Percentiles rank a stretch among this genome's conserved stretches.
Evolutionary conservation across 1,140 invertebrate species (phyloP).

Genomic region (Tetramorium alpestre): DNA sequence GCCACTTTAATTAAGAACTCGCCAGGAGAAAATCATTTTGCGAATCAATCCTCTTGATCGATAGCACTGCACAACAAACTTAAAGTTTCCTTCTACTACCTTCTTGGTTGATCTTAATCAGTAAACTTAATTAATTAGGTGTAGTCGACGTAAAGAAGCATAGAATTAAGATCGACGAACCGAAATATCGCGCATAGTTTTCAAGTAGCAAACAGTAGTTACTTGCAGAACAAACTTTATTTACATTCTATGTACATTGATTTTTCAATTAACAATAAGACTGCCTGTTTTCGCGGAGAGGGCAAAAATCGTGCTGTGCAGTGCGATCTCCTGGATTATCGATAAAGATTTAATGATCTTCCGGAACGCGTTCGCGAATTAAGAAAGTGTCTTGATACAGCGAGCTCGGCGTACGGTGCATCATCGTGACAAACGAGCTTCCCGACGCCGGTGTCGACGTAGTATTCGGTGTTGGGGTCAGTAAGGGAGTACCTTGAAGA

Average conservation of each 20-base stretch:
- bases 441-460: constrained; percentile 76
- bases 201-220: background rate
- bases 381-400: constrained; percentile 75
- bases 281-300: background rate
- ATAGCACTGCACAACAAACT: background rate
- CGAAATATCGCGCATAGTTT: background rate
- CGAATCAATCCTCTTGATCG: background rate
- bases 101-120: background rate
- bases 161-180: background rate
- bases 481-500: constrained; percentile 87
- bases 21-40: background rate
- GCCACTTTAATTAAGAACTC: constrained; percentile 4
- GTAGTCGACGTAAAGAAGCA: background rate
- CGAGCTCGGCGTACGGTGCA: constrained; percentile 71
- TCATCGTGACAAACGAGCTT: constrained; percentile 74
- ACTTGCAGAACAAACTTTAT: constrained; percentile 5
- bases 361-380: constrained; percentile 68
- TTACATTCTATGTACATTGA: constrained; percentile 32
- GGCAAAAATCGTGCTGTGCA: background rate
- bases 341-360: constrained; percentile 52
- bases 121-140: background rate
- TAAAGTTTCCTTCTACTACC: background rate
- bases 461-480: constrained; percentile 85
- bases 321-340: background rate
- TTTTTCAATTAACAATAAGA: background rate